Percentiles rank a stretch among this genome's conserved stretches.
phyloP scores from a whole-genome alignment of 2,888 invertebrate genomes.

The Nomada ruficornis region DNA sequence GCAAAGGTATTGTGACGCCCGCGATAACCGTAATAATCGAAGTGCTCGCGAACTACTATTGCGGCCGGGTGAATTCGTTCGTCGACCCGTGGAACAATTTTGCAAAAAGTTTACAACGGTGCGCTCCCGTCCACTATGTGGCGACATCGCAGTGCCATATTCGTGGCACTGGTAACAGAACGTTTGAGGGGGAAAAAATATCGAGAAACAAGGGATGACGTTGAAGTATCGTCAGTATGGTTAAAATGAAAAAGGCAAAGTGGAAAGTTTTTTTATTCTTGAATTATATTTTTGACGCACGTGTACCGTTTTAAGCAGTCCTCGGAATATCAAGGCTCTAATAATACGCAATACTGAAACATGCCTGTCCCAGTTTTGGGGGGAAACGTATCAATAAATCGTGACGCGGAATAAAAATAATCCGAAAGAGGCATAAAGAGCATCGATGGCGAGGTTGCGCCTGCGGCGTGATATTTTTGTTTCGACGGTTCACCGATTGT shows the following conservation, averaged over 20 bases:
- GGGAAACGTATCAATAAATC: not conserved
- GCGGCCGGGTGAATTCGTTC: slow-evolving; percentile 10
- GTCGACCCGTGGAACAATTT: not conserved
- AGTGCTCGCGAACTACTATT: slow-evolving; percentile 40
- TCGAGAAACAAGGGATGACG: too few species aligned
- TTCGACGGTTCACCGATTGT: slow-evolving; percentile 36
- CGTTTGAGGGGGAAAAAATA: too few species aligned
- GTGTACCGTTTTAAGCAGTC: not conserved
- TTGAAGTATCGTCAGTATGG: too few species aligned
- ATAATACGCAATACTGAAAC: not conserved
- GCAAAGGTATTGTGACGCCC: slow-evolving; percentile 47
- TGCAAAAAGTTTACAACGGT: slow-evolving; percentile 4
- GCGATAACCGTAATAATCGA: slow-evolving; percentile 64
- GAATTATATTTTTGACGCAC: too few species aligned
- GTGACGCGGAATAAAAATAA: slow-evolving; percentile 17
- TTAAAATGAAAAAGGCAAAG: too few species aligned
- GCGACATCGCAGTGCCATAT: too few species aligned
- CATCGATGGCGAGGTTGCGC: slow-evolving; percentile 14
- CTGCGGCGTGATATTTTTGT: slow-evolving; percentile 42
- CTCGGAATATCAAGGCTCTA: not conserved
- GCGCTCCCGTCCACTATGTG: too few species aligned
- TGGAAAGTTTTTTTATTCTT: too few species aligned
- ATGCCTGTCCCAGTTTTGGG: not conserved
- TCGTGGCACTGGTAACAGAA: too few species aligned
- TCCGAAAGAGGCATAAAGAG: slow-evolving; percentile 4